Percentiles rank a stretch among this genome's conserved stretches.
Conservation (phyloP, 2,113 vertebrate genomes). For the Chloebia gouldiae region DNA sequence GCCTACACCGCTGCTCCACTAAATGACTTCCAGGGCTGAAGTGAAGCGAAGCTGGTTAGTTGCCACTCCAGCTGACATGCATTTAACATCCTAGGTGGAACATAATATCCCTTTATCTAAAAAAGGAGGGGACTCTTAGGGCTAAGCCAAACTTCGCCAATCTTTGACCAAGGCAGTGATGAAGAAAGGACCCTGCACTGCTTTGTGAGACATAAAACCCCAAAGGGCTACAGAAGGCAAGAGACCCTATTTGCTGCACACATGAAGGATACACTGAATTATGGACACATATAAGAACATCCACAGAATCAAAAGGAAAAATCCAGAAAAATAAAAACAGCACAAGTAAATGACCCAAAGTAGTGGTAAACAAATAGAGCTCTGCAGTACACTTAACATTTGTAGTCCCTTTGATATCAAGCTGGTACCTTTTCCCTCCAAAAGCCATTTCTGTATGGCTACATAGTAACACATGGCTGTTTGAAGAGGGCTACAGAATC, state of each 20-base stretch:
- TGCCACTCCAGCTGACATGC: not conserved
- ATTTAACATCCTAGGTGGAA: not conserved
- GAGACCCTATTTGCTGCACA: rapidly evolving
- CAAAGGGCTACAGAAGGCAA: not conserved
- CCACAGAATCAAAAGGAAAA: not conserved
- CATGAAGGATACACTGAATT: rapidly evolving
- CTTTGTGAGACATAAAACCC: not conserved
- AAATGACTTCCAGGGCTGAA: not conserved
- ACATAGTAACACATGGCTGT: rapidly evolving
- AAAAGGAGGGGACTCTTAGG: not conserved
- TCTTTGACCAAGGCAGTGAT: rapidly evolving
- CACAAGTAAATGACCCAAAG: rapidly evolving
- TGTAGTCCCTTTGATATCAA: not conserved
- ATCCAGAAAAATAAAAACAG: not conserved
- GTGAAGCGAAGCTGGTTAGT: not conserved
- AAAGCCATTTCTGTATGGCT: rapidly evolving
- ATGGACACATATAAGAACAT: rapidly evolving
- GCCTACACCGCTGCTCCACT: not conserved
- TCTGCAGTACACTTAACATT: rapidly evolving
- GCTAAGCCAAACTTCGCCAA: not conserved
- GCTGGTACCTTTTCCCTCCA: not conserved
- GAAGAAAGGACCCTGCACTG: not conserved
- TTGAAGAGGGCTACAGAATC: not conserved
- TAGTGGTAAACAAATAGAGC: not conserved
- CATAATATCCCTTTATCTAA: not conserved